Percentiles rank a stretch among this genome's conserved stretches.
phyloP scores from a whole-genome alignment of 2,888 invertebrate genomes.

The Pristionchus maxplancki region DNA sequence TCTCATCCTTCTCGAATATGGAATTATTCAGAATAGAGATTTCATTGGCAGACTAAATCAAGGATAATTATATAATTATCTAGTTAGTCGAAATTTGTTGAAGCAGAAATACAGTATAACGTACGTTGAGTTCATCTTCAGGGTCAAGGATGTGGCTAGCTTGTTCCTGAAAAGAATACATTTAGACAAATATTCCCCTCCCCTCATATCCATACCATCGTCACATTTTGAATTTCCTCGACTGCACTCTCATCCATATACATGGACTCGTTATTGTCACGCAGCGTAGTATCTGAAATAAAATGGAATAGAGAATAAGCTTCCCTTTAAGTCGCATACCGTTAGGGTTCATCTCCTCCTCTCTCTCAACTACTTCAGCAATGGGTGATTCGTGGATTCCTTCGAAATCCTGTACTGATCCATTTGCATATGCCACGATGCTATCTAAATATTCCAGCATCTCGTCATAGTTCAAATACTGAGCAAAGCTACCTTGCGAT shows the following conservation, averaged over 20 bases:
- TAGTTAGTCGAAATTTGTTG: no score
- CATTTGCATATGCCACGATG: not conserved
- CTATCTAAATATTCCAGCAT: not conserved
- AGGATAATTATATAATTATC: no score
- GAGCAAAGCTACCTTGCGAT: not conserved
- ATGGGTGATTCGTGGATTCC: conserved; percentile 31
- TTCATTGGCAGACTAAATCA: not conserved
- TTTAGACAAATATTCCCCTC: not conserved
- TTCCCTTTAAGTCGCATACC: not conserved
- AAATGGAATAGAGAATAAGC: not conserved
- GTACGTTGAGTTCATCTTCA: not conserved
- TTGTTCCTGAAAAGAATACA: not conserved
- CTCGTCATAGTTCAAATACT: no score
- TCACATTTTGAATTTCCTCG: not conserved
- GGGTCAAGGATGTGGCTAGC: not conserved
- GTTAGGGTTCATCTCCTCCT: conserved; percentile 35
- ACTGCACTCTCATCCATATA: conserved; percentile 19
- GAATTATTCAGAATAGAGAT: not conserved
- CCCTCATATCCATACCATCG: not conserved
- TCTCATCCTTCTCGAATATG: conserved; percentile 11
- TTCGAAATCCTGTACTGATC: conserved; percentile 33
- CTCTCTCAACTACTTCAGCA: not conserved
- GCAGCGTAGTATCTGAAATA: conserved; percentile 1
- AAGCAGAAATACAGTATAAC: no score
- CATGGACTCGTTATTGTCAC: conserved; percentile 13